These are phyloP conservation scores for Poecile montanus DNA, from an alignment of 2,797 vertebrate species.

Conservation along the genomic window DNA sequence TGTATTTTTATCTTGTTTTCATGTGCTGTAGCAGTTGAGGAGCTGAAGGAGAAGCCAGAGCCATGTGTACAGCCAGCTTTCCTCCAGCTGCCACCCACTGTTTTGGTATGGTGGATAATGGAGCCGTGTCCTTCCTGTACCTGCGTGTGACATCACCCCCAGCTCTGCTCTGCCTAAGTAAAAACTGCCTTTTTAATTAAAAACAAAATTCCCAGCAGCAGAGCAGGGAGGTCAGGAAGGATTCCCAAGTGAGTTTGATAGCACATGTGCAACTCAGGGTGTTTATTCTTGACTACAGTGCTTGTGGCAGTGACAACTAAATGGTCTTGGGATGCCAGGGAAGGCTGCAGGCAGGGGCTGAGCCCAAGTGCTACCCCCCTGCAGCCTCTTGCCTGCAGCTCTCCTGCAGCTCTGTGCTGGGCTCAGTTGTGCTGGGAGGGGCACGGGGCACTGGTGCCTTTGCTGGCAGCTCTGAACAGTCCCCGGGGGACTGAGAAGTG, in stretches of 20 bases:
- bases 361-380: background rate
- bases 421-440: background rate
- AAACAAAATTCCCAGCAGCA: background rate
- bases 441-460: background rate
- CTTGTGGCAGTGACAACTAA: background rate
- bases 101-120: background rate
- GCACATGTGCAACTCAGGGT: background rate
- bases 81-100: background rate
- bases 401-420: fast-evolving
- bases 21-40: background rate
- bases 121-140: background rate
- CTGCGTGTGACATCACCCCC: background rate
- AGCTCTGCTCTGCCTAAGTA: background rate
- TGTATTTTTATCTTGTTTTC: constrained; percentile 9
- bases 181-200: background rate
- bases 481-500: background rate
- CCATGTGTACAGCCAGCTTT: background rate
- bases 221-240: background rate
- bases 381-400: background rate
- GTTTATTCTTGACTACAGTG: background rate
- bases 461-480: background rate
- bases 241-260: background rate
- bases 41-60: background rate
- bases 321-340: background rate
- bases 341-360: background rate